Base-by-base conservation (phyloP, 2,888 invertebrate genomes). In the Diarsia brunnea region DNA sequence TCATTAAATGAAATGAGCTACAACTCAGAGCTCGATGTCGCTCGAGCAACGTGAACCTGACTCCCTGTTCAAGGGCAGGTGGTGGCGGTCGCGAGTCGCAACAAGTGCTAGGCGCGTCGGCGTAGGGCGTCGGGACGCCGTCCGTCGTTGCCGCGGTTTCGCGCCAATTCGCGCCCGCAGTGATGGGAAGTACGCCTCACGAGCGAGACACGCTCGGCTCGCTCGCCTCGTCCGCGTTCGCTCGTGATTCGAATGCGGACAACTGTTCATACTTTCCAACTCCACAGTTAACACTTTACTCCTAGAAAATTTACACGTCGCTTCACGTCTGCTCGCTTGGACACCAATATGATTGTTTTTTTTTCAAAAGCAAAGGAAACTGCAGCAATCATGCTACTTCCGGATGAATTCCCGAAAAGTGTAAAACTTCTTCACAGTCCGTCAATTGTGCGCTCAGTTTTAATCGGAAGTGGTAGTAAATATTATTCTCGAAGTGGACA, bases 121-220 rank as follows among this genome's bases (percentile, higher is more conserved):
- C 91, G 92, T 93, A 91, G 90, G 91, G 91, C 81, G 92, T 92
- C 92, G 92, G 92, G 92, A 90, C 89, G 89, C 82, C 43, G 66
- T 78, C 74, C 73, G 87, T 83, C 85, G 86, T 70, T 69, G 82
- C 66, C 81, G 87, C 84, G 82, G 90, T 92, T 94, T 95, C 95
- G 93, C 94, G 95, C 94, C 95, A 94, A 93, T 89, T 92, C 90
- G 89, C 92, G 91, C 88, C 93, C 92, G 92, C 95, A 95, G 95
- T 95, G 92, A 91, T 92, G 92, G 94, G 93, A 95, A 92, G 92
- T 88, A 87, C 93, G 92, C 89, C 92, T 92, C 91, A 92, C 93
- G 92, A 84, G 90, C 91, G 94, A 94, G 94, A 93, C 94, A 94
- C 93, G 92, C 89, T 90, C 90, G 90, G 88, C 73, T 85, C 93